Conservation (phyloP, 2,113 vertebrate genomes). For the Oreochromis spilurus region DNA sequence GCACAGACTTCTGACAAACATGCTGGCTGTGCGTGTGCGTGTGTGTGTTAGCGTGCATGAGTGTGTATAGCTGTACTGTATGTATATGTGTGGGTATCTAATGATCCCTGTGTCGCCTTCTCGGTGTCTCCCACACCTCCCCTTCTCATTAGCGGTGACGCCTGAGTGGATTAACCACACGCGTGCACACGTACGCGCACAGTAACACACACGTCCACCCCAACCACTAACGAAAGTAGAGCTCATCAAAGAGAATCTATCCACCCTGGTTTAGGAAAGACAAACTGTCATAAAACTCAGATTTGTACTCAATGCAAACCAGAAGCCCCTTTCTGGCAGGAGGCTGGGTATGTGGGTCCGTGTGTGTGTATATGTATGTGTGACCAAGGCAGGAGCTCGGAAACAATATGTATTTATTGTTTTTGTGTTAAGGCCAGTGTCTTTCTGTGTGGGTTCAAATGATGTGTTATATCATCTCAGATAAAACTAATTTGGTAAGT, state of each 20-base stretch:
- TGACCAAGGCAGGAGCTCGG: neutral
- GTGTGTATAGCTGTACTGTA: neutral
- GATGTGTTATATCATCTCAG: neutral
- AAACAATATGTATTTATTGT: neutral
- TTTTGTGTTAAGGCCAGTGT: neutral
- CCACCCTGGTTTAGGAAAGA: conserved; percentile 38
- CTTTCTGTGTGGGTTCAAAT: neutral
- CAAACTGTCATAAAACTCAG: conserved; percentile 53
- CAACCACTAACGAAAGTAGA: conserved; percentile 8
- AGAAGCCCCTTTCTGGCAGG: conserved; percentile 36
- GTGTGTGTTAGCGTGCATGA: neutral
- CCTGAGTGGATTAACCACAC: conserved; percentile 64
- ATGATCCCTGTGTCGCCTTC: conserved; percentile 34
- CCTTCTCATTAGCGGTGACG: conserved; percentile 59
- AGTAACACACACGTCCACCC: neutral
- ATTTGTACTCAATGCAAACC: conserved; percentile 51
- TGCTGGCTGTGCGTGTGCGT: neutral
- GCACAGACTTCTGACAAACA: neutral
- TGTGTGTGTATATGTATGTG: neutral
- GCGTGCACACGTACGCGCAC: neutral
- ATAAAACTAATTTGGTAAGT: neutral
- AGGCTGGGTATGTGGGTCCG: neutral
- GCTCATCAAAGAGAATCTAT: conserved; percentile 53
- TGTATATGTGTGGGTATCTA: conserved; percentile 1
- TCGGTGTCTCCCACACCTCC: conserved; percentile 47